Conservation (phyloP, 1,140 invertebrate genomes). For the Magallana ariakensis region DNA sequence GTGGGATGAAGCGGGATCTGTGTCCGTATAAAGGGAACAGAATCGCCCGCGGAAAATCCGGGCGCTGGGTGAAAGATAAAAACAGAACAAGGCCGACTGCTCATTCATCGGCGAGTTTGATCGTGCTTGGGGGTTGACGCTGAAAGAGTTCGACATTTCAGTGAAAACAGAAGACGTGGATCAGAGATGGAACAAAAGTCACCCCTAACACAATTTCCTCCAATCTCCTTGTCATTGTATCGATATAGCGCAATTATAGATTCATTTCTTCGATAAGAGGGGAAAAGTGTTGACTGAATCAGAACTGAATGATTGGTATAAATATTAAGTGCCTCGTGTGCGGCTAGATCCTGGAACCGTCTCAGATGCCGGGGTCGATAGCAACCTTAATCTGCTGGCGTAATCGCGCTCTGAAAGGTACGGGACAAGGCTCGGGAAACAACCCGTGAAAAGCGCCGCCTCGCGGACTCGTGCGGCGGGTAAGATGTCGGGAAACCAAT, state of each 20-base stretch:
- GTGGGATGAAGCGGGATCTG: neutral
- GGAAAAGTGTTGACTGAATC: neutral
- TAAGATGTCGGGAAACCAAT: slow-evolving; percentile 23
- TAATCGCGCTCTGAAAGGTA: slow-evolving; percentile 33
- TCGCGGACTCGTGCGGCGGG: slow-evolving; percentile 27
- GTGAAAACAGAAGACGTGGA: slow-evolving; percentile 17
- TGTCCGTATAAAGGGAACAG: neutral
- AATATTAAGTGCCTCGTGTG: slow-evolving; percentile 33
- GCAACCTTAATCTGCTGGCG: neutral
- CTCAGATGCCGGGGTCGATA: slow-evolving; percentile 2
- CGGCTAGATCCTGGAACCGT: slow-evolving; percentile 19
- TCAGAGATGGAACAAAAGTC: slow-evolving; percentile 33
- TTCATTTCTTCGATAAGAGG: slow-evolving; percentile 25
- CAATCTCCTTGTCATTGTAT: slow-evolving; percentile 26
- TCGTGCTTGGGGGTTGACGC: slow-evolving; percentile 18
- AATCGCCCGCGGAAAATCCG: slow-evolving; percentile 24
- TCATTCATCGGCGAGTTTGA: slow-evolving; percentile 6
- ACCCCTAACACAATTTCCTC: slow-evolving; percentile 29
- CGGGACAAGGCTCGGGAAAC: slow-evolving; percentile 9
- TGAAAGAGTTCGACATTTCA: slow-evolving; percentile 22
- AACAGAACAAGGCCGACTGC: neutral
- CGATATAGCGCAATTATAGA: slow-evolving; percentile 35
- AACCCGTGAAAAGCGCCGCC: slow-evolving; percentile 25
- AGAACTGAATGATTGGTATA: slow-evolving; percentile 13
- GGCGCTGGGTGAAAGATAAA: neutral